Conservation (phyloP, 2,113 vertebrate genomes). For the Lepisosteus oculatus region DNA sequence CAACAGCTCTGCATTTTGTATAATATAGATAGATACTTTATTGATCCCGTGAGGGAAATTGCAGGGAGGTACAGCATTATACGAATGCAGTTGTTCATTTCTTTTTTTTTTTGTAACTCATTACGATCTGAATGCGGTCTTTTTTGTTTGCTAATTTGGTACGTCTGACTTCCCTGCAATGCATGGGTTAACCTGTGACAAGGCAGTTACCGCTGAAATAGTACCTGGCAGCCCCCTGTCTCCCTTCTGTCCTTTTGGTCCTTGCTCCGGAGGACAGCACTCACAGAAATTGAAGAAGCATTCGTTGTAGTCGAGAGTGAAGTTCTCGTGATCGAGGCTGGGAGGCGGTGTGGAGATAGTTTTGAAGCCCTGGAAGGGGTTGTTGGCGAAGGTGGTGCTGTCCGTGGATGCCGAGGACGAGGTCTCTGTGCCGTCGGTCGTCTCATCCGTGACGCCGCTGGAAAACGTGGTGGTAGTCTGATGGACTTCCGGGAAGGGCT, state of each 20-base stretch:
- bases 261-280: slow-evolving; percentile 75
- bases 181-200: background rate
- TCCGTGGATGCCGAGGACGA: slow-evolving; percentile 32
- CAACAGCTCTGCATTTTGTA: no score
- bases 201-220: no score
- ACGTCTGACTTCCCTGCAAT: no score
- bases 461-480: slow-evolving; percentile 52
- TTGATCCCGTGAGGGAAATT: no score
- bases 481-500: slow-evolving; percentile 52
- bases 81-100: no score
- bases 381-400: slow-evolving; percentile 38
- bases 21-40: no score
- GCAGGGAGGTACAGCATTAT: no score
- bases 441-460: slow-evolving; percentile 38
- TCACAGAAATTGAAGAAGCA: slow-evolving; percentile 93
- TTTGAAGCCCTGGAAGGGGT: slow-evolving; percentile 34
- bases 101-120: no score
- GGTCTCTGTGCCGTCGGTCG: slow-evolving; percentile 35
- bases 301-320: slow-evolving; percentile 78
- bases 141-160: no score
- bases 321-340: slow-evolving; percentile 66
- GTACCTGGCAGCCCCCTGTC: slow-evolving; percentile 78
- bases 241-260: slow-evolving; percentile 74
- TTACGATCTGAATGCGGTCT: no score
- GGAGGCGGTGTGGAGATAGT: slow-evolving; percentile 57